Conservation (phyloP, 2,888 invertebrate genomes). For the Caenorhabditis angaria region DNA sequence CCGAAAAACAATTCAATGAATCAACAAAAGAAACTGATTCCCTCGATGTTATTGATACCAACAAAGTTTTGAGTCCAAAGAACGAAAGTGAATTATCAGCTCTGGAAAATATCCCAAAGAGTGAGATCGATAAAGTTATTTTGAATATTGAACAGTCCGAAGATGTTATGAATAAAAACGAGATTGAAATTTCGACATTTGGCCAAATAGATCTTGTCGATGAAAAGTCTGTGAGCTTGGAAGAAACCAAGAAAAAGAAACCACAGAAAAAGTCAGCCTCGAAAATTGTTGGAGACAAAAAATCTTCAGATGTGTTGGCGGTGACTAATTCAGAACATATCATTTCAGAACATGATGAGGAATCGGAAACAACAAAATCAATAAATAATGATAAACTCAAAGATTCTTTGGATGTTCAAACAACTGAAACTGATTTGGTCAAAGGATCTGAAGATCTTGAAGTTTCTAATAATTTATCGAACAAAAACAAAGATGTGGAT, state of each 20-base stretch:
- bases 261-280: conserved; percentile 8
- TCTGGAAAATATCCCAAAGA: neutral
- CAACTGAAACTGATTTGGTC: too few relatives aligned
- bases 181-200: conserved; percentile 34
- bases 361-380: conserved; percentile 13
- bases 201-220: conserved; percentile 24
- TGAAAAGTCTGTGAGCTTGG: conserved; percentile 16
- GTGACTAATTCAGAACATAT: neutral
- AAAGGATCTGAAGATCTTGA: neutral
- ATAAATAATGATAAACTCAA: too few relatives aligned
- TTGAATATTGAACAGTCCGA: conserved; percentile 28
- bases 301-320: conserved; percentile 11
- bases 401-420: too few relatives aligned
- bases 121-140: conserved; percentile 20
- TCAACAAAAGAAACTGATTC: conserved; percentile 8
- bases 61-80: too few relatives aligned
- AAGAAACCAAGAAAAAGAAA: conserved; percentile 19
- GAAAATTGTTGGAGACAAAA: conserved; percentile 9
- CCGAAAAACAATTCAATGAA: conserved; percentile 3
- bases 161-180: conserved; percentile 21
- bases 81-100: conserved; percentile 3
- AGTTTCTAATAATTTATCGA: neutral
- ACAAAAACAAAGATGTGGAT: neutral
- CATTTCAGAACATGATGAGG: conserved; percentile 13
- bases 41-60: conserved; percentile 8